Evolutionary conservation across 35 echinoderm and acorn worm species (phyloP).

Genomic region (Apostichopus californicus): DNA sequence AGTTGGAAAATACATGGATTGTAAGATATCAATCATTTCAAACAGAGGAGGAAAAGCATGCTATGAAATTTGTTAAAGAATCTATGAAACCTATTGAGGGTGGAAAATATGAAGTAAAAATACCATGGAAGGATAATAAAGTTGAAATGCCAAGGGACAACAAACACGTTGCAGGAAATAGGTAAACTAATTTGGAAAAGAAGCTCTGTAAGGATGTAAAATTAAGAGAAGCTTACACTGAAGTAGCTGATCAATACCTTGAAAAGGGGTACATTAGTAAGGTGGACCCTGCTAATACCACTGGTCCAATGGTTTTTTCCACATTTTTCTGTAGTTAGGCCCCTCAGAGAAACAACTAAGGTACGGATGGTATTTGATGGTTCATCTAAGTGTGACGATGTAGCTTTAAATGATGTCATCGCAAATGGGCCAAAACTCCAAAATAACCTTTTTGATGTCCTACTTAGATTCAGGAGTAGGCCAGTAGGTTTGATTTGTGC

Average conservation of each 20-base stretch:
- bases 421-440: constrained; percentile 29
- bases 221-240: constrained; percentile 3
- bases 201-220: background rate
- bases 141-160: background rate
- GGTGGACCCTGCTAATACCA: too few species aligned
- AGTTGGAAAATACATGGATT: constrained; percentile 1
- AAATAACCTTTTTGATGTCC: constrained; percentile 54
- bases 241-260: constrained; percentile 26
- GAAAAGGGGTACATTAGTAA: constrained; percentile 28
- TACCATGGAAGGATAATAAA: constrained; percentile 32
- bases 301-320: constrained; percentile 9
- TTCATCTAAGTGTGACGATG: constrained; percentile 12
- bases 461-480: too few species aligned
- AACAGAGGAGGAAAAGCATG: constrained; percentile 4
- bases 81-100: constrained; percentile 27
- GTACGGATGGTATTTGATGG: constrained; percentile 14
- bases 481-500: too few species aligned
- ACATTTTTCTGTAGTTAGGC: constrained; percentile 52
- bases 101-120: background rate
- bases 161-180: constrained; percentile 19
- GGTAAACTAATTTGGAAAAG: constrained; percentile 31
- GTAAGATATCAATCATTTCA: background rate
- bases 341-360: constrained; percentile 33
- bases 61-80: background rate
- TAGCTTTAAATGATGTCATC: constrained; percentile 10